Evolutionary conservation across 2,113 vertebrate genomes (phyloP), one percentile per base, ranked within the genome.

Genomic region (Nettapus auritus): DNA sequence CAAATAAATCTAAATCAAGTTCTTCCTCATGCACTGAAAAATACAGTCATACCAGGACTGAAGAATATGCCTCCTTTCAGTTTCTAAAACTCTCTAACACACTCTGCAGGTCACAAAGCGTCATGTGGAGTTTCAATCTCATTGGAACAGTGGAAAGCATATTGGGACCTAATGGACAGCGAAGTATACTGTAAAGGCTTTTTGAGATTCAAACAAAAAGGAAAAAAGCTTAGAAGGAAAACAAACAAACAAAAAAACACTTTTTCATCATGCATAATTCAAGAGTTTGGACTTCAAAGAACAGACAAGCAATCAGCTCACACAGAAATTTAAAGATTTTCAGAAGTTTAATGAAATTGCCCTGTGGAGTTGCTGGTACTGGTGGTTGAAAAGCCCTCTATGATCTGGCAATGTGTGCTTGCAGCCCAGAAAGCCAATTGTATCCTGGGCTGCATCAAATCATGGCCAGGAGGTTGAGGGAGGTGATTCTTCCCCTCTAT

Each of bases 1-100:
- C 28, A 71, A 83, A 91, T 44, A 89, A 86, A 76, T 33, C 14
- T 44, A 73, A 69, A 90, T 31, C 12, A 70, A 92, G 53, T 55
- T 48, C 14, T 84, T 59, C 53, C n/a, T 79, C 52, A 28, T 19
- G 26, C 55, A 84, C 33, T 56, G 40, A 77, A 38, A 48, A 90
- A 73, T 36, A 11, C 28, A 52, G 7, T 21, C 74, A 67, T 19
- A 36, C 26, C 33, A 85, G 75, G 29, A 90, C 64, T 64, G 56
- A 64, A 92, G 57, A 44, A 76, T 19, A 78, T 9, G 57, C 20
- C 79, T 71, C 50, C 63, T 75, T 87, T 94, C 70, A 64, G 56
- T 82, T 96, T 93, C 64, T 78, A 85, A 95, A 94, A 96, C 90
- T 96, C 95, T 96, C 96, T 97, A 80, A 90, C 93, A 97, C 94